Evolutionary conservation across 2,888 invertebrate genomes (phyloP).

Genomic region (Neocrepidodera transversa): DNA sequence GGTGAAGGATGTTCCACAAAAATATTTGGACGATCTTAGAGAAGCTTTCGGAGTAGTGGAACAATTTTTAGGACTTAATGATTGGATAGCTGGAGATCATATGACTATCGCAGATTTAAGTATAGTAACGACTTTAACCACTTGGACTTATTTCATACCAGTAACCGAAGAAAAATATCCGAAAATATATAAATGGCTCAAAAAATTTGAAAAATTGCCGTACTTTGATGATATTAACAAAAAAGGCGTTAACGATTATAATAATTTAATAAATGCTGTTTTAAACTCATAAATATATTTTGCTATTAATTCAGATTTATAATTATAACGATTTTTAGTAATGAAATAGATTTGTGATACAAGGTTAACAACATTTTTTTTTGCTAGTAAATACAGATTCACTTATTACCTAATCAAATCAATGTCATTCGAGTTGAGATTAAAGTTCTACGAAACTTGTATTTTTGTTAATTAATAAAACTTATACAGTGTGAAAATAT

Average conservation of each 20-base stretch:
- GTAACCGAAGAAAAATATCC: slow-evolving; percentile 39
- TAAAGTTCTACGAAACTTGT: no score
- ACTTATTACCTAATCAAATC: no score
- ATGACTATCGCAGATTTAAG: slow-evolving; percentile 45
- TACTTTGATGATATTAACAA: slow-evolving; percentile 41
- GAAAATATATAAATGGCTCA: slow-evolving; percentile 51
- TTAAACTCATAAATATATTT: no score
- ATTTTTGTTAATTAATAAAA: no score
- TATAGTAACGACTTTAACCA: slow-evolving; percentile 38
- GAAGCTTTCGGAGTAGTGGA: slow-evolving; percentile 55
- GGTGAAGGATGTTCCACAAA: slow-evolving; percentile 8
- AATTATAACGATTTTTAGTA: no score
- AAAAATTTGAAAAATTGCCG: slow-evolving; percentile 51
- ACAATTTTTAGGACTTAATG: slow-evolving; percentile 51
- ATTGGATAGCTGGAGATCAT: slow-evolving; percentile 41
- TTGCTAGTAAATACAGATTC: no score
- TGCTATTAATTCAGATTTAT: no score
- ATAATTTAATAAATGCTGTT: background rate
- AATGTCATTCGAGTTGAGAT: no score
- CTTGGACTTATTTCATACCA: slow-evolving; percentile 33
- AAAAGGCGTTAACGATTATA: background rate
- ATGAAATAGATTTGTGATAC: no score
- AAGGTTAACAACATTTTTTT: no score
- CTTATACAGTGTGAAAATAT: no score
- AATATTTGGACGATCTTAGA: background rate